Base-by-base conservation (phyloP, 1,140 invertebrate species). In the Megalopta genalis region DNA sequence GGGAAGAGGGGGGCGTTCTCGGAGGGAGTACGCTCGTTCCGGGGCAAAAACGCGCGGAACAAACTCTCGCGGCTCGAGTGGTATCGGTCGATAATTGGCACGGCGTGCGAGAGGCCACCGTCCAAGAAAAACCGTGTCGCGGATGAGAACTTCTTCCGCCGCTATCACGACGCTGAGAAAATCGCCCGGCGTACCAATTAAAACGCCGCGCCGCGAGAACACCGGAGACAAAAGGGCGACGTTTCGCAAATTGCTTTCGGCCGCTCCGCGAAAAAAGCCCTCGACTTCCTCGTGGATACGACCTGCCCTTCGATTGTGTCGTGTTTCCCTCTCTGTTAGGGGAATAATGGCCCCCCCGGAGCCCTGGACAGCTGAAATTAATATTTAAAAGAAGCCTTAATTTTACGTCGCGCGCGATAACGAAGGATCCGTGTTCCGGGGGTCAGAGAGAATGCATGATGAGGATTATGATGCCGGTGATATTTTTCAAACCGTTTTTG, bases 171-270 rank as follows among this genome's bases (percentile, higher is more conserved):
- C 39, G 27, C 32, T 54, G 52, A 71, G 80, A 42, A 81, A 70
- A 72, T 75, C 70, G 74, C 71, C 69, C 69, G 62, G 59, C 67
- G 69, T 74, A 68, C 77, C 84, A 86, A 86, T 86, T 86, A 86
- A 86, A 86, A n/a, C 72, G 68, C 75, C 82, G 72, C 74, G 76
- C 39, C 39, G 39, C 39, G 86, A 81, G 83, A 79, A 86, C 82
- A 81, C 80, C 87, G 70, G 78, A 18, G 52, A 54, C 18, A 21
- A 85, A 73, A 77, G 60, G 60, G 67, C 82, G 85, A 85, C 85
- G 81, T 86, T 85, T 87, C 80, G 81, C 85, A 87, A 85, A 89
- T 89, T 88, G 86, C 86, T 88, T 86, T 86, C 76, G 59, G 54
- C 70, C 59, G 18, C 18, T 64, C 59, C 54, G 37, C 27, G 63